These are phyloP conservation scores for Orientallactaga bullata DNA, from an alignment of 2,113 vertebrate genomes.

Conservation along the genomic window DNA sequence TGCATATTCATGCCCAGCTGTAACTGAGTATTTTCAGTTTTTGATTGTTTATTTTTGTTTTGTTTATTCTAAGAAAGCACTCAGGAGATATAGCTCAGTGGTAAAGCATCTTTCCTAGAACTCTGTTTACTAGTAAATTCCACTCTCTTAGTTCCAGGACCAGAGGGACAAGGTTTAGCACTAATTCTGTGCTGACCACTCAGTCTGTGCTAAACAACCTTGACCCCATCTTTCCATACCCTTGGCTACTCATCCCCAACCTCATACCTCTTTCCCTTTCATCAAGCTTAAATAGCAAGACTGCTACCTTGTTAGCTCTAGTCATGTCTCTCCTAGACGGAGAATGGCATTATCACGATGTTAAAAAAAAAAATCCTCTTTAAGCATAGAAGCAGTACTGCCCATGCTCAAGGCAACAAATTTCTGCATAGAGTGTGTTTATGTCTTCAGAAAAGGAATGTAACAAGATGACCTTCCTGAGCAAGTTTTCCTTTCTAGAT, in stretches of 20 bases:
- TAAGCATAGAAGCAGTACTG: neutral
- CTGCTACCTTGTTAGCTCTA: neutral
- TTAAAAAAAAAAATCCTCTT: neutral
- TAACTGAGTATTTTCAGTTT: neutral
- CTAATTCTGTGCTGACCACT: neutral
- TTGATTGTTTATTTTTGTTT: neutral
- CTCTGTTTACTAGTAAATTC: constrained; percentile 34
- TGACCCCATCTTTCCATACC: neutral
- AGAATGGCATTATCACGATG: neutral
- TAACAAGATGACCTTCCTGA: neutral
- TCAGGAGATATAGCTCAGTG: neutral
- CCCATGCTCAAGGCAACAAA: neutral
- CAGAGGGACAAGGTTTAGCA: neutral
- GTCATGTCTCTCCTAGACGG: neutral
- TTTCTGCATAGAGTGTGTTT: neutral
- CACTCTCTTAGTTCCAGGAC: neutral
- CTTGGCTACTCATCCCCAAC: neutral
- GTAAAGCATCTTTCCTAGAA: neutral
- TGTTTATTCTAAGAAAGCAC: neutral
- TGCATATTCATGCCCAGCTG: neutral
- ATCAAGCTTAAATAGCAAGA: neutral
- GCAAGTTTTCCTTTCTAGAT: neutral
- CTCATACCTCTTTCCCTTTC: neutral
- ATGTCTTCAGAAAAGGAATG: constrained; percentile 45
- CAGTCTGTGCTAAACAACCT: neutral